Conservation (phyloP, 2,888 invertebrate genomes). For the Dorcus parallelipipedus region DNA sequence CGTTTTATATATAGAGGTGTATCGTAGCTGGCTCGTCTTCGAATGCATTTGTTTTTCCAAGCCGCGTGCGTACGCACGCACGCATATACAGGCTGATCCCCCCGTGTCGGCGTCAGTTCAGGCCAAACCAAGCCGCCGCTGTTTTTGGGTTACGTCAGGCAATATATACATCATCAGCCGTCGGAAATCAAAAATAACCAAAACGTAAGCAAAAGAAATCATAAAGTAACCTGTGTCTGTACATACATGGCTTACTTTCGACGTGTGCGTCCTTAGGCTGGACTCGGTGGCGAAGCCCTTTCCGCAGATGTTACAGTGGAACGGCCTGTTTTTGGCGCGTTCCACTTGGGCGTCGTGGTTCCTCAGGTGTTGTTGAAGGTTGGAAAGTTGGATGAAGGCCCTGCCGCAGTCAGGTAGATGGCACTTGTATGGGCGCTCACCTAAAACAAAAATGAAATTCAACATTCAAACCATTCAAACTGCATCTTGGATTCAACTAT, state of each 20-base stretch:
- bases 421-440: constrained; percentile 96
- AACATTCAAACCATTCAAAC: no score
- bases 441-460: constrained; percentile 55
- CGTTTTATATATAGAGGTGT: no score
- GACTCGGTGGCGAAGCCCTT: constrained; percentile 96
- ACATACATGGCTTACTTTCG: constrained; percentile 86
- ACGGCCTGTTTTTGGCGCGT: constrained; percentile 90
- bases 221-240: constrained; percentile 41
- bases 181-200: background rate
- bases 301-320: constrained; percentile 94
- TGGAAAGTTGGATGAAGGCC: constrained; percentile 94
- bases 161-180: background rate
- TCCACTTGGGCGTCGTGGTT: constrained; percentile 96
- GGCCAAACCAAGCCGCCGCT: no score
- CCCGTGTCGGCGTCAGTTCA: no score
- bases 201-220: constrained; percentile 22
- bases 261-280: constrained; percentile 91
- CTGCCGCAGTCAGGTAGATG: constrained; percentile 93
- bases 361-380: constrained; percentile 91
- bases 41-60: no score
- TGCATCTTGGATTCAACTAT: no score
- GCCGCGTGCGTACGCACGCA: no score
- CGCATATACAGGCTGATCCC: no score
- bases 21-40: no score
- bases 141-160: no score